Conservation (phyloP, 2,888 invertebrate genomes). For the Phasia obesa region DNA sequence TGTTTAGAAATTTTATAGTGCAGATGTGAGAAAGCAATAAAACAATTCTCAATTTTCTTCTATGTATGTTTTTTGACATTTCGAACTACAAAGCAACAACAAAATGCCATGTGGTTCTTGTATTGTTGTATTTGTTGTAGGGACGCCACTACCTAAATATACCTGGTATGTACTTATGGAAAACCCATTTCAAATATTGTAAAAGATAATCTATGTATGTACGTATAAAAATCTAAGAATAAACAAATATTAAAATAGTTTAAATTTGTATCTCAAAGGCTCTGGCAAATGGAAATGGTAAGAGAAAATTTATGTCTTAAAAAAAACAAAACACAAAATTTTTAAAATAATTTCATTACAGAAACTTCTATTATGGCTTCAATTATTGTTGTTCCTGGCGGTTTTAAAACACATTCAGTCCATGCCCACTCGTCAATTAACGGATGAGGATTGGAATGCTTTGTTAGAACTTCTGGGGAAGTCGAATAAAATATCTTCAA, state of each 20-base stretch:
- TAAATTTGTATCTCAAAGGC: conserved; percentile 4
- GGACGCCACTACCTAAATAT: no score
- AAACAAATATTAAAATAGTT: conserved; percentile 2
- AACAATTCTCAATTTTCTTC: no score
- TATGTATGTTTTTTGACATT: no score
- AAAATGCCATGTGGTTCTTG: no score
- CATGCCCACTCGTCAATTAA: neutral
- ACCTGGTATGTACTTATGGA: no score
- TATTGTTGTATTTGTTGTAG: no score
- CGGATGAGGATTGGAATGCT: neutral
- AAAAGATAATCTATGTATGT: neutral
- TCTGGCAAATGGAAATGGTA: conserved; percentile 7
- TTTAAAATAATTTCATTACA: neutral
- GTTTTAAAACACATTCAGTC: neutral
- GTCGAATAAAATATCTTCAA: neutral
- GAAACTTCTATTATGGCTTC: neutral
- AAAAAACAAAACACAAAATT: no score
- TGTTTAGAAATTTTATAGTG: no score
- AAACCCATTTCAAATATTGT: neutral
- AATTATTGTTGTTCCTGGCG: neutral
- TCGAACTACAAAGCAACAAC: no score
- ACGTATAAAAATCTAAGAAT: neutral
- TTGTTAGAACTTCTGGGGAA: neutral
- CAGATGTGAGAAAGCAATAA: no score
- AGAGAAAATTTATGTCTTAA: neutral